Percentiles rank a stretch among this genome's conserved stretches.
phyloP scores from a whole-genome alignment of 2,888 invertebrate species.

The Eristalinus aeneus region DNA sequence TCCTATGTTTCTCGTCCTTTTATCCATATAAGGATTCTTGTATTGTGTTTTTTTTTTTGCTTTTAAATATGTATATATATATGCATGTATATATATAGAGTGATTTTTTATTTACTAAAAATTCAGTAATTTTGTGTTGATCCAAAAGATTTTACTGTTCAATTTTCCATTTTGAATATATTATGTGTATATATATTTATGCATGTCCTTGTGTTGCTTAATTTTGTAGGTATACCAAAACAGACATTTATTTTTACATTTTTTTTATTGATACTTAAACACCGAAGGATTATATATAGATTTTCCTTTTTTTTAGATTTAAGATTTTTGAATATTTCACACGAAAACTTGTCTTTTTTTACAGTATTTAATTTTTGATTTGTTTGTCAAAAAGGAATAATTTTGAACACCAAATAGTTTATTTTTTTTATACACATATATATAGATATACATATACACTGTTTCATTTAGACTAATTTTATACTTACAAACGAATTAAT shows the following conservation, averaged over 20 bases:
- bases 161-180: constrained; percentile 52
- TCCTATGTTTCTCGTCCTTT: constrained; percentile 67
- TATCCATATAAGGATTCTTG: constrained; percentile 66
- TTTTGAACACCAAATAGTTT: constrained; percentile 71
- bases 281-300: constrained; percentile 62
- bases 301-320: constrained; percentile 22
- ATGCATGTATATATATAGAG: constrained; percentile 42
- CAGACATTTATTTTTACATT: constrained; percentile 66
- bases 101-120: constrained; percentile 43
- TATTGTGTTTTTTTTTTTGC: constrained; percentile 39
- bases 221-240: constrained; percentile 71
- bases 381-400: constrained; percentile 49
- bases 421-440: constrained; percentile 37
- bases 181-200: constrained; percentile 36
- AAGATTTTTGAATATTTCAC: constrained; percentile 44
- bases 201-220: constrained; percentile 57
- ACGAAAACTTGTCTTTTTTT: constrained; percentile 38
- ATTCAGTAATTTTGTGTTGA: constrained; percentile 57
- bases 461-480: constrained; percentile 28
- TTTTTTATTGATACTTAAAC: constrained; percentile 56
- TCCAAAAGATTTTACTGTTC: constrained; percentile 35
- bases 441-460: constrained; percentile 41
- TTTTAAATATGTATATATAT: constrained; percentile 52
- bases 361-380: constrained; percentile 18
- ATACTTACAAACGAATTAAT: constrained; percentile 46